Base-by-base conservation (phyloP, 2,888 invertebrate species). In the Keiferia lycopersicella region DNA sequence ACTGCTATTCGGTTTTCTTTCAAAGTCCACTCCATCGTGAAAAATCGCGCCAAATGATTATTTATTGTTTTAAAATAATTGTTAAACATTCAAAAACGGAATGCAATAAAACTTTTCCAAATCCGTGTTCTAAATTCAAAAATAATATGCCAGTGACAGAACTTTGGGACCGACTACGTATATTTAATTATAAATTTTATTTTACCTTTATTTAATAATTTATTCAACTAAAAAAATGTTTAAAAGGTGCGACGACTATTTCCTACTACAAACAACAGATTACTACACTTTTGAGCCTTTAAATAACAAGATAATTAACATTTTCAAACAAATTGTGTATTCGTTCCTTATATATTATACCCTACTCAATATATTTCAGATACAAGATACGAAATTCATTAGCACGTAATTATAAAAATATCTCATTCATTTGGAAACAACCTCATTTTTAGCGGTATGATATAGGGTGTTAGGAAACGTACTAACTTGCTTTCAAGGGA, bases 361-460 rank as follows among this genome's bases (percentile, higher is more conserved):
- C 30, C 2, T 26, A 39, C n/a, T 56, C n/a, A 34, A 26, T 30
- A 30, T 39, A 56, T 39, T 41, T 16, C 34, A 64, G 39, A 50
- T 41, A 26, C 51, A 22, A 34, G n/a, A 56, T n/a, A 56, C 26
- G 34, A 56, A 34, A 64, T 56, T 56, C 12, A 20, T 56, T 34
- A 56, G 56, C 34, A 34, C 34, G n/a, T 34, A 26, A 16, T n/a
- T 56, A 62, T 22, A 66, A 67, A 71, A 66, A 70, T 67, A 69
- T 66, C 64, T 68, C 67, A 67, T 64, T 65, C 53, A 61, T 63
- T 20, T 16, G n/a, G 56, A 12, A 30, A 30, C 30, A 56, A 30
- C 26, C 26, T 56, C 16, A n/a, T n/a, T n/a, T n/a, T n/a, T n/a
- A n/a, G n/a, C n/a, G n/a, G n/a, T n/a, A n/a, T n/a, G n/a, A n/a